phyloP scores from a whole-genome alignment of 2,888 invertebrate genomes.

The Ectemnius lituratus region DNA sequence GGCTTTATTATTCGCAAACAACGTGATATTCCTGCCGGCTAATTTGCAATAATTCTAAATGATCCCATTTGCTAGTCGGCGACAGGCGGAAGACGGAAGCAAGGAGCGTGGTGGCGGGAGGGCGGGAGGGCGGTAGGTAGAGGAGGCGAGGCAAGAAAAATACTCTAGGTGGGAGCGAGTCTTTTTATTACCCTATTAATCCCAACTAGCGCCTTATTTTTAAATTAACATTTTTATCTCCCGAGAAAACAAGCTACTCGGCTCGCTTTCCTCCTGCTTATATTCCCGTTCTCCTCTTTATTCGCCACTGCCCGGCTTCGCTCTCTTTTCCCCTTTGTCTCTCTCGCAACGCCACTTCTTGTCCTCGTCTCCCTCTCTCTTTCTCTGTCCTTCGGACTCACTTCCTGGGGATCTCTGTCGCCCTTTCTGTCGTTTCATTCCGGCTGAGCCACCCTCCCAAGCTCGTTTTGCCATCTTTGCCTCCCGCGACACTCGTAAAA shows the following conservation, averaged over 20 bases:
- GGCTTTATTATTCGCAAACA: slow-evolving; percentile 67
- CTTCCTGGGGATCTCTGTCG: not conserved
- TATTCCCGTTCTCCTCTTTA: too few species aligned
- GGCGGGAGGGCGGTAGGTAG: slow-evolving; percentile 34
- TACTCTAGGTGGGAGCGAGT: slow-evolving; percentile 62
- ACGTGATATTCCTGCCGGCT: slow-evolving; percentile 59
- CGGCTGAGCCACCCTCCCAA: slow-evolving; percentile 34
- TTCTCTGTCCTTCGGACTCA: not conserved
- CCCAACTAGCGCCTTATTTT: slow-evolving; percentile 75
- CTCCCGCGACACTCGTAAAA: slow-evolving; percentile 68
- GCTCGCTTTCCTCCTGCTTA: slow-evolving; percentile 25
- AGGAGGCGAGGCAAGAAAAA: slow-evolving; percentile 62
- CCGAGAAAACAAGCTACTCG: slow-evolving; percentile 71
- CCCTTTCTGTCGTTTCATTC: slow-evolving; percentile 10
- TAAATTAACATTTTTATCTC: slow-evolving; percentile 76
- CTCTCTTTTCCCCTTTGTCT: slow-evolving; percentile 50
- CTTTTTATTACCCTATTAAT: slow-evolving; percentile 76
- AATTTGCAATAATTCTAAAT: slow-evolving; percentile 72
- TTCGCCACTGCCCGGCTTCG: slow-evolving; percentile 3
- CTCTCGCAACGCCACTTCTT: slow-evolving; percentile 37
- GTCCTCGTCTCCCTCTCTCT: slow-evolving; percentile 17
- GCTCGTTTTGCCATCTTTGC: slow-evolving; percentile 55
- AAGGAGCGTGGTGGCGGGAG: not conserved
- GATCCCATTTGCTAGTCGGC: slow-evolving; percentile 67
- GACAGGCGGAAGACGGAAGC: slow-evolving; percentile 59